Percentiles rank a stretch among this genome's conserved stretches.
These are phyloP conservation scores for Bothrops jararaca DNA, from an alignment of 2,113 vertebrate species.

Conservation along the genomic window DNA sequence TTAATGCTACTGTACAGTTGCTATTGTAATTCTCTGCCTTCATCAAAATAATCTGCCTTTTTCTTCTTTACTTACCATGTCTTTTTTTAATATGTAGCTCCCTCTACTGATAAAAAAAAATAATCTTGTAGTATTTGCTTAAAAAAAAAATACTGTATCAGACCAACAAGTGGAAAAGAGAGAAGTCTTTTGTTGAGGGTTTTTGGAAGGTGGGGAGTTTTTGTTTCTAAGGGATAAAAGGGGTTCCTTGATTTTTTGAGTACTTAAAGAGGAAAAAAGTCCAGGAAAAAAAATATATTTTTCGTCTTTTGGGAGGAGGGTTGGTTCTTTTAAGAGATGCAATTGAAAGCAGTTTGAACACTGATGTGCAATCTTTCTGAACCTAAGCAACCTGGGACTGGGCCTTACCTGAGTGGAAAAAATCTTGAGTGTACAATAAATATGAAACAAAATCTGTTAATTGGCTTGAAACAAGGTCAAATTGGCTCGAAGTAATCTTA, in stretches of 20 bases:
- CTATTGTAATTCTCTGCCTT: not conserved
- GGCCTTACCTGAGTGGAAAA: not conserved
- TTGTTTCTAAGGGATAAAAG: not conserved
- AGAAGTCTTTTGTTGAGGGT: not conserved
- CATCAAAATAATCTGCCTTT: not conserved
- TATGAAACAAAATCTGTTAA: not conserved
- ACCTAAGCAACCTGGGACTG: not conserved
- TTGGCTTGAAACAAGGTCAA: not conserved
- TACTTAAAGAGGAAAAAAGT: not conserved
- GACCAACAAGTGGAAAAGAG: not conserved
- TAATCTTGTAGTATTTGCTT: not conserved
- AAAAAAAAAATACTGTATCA: not conserved
- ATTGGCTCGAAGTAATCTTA: not conserved
- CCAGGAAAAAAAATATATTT: not conserved
- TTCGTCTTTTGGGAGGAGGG: not conserved
- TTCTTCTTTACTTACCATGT: not conserved
- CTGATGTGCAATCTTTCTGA: not conserved
- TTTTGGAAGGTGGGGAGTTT: not conserved
- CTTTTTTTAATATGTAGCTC: not conserved
- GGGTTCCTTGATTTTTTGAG: not conserved
- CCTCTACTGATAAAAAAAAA: not conserved
- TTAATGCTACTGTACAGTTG: not conserved
- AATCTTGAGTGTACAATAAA: not conserved
- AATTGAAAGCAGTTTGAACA: not conserved
- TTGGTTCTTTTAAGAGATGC: not conserved